Conservation (phyloP, 2,888 invertebrate species). For the Calameuta idolon region DNA sequence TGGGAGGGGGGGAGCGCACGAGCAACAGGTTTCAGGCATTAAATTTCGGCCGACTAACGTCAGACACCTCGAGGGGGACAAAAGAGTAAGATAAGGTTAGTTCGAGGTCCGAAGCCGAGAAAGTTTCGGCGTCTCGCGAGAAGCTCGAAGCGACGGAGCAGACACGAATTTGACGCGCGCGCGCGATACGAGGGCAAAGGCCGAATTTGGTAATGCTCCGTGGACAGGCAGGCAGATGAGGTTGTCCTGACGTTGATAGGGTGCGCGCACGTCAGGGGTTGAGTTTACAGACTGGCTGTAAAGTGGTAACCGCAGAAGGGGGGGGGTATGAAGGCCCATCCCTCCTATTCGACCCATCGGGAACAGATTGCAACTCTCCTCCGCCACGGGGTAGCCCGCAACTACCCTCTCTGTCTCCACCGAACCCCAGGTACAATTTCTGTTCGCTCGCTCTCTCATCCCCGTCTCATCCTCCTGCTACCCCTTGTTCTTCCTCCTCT, state of each 20-base stretch:
- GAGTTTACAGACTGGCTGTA: slow-evolving; percentile 52
- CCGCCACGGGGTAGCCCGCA: slow-evolving; percentile 15
- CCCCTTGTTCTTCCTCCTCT: slow-evolving; percentile 12
- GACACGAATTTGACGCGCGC: slow-evolving; percentile 32
- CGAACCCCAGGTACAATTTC: no score
- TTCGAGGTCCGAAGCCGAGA: no score
- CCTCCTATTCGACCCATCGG: slow-evolving; percentile 37
- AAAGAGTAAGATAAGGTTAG: no score
- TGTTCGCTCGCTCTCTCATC: slow-evolving; percentile 24
- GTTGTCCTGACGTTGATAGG: slow-evolving; percentile 62
- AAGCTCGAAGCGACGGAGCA: slow-evolving; percentile 11
- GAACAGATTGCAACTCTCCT: slow-evolving; percentile 59
- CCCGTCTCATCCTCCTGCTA: slow-evolving; percentile 18
- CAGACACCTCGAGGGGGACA: no score
- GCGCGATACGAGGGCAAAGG: slow-evolving; percentile 54
- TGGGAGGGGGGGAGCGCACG: no score
- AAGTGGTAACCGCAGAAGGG: slow-evolving; percentile 58
- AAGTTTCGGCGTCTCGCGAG: background rate
- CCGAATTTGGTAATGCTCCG: slow-evolving; percentile 59
- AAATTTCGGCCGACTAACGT: no score
- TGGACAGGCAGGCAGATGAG: slow-evolving; percentile 59
- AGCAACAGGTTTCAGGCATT: no score
- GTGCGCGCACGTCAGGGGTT: slow-evolving; percentile 30
- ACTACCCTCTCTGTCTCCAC: no score
- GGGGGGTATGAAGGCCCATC: slow-evolving; percentile 16